Conservation (phyloP, 2,888 invertebrate genomes). For the Himalopsyche kuldschensis region DNA sequence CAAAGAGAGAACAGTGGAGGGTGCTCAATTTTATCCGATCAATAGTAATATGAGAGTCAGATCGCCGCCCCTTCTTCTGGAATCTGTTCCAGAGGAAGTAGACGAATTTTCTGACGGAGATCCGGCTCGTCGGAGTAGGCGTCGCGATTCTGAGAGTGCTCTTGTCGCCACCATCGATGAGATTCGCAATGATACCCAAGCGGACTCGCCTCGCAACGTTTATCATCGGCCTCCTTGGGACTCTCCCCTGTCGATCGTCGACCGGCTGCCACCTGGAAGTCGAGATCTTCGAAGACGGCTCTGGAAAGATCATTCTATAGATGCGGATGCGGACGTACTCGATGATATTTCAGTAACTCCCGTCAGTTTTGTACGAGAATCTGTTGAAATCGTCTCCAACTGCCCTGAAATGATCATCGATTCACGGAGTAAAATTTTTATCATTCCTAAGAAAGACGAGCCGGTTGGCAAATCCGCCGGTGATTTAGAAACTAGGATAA, state of each 20-base stretch:
- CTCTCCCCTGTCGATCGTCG: slow-evolving; percentile 44
- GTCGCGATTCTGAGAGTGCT: slow-evolving; percentile 59
- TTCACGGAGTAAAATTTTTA: not conserved
- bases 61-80: slow-evolving; percentile 46
- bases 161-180: slow-evolving; percentile 67
- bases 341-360: not conserved
- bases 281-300: not conserved
- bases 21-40: slow-evolving; percentile 16
- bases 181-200: slow-evolving; percentile 60
- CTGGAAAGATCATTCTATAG: not conserved
- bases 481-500: not conserved
- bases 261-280: not conserved
- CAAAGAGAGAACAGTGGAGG: slow-evolving; percentile 25
- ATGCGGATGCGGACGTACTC: not conserved
- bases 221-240: slow-evolving; percentile 61
- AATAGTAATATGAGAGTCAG: not conserved
- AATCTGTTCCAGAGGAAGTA: slow-evolving; percentile 61
- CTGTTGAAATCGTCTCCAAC: not conserved
- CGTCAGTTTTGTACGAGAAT: not conserved
- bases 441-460: not conserved
- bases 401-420: not conserved
- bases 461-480: slow-evolving; percentile 10
- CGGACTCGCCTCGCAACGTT: slow-evolving; percentile 61
- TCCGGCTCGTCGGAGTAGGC: slow-evolving; percentile 46
- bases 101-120: slow-evolving; percentile 52